phyloP scores from a whole-genome alignment of 1,140 invertebrate genomes.

The Leptestheria dahalacensis region DNA sequence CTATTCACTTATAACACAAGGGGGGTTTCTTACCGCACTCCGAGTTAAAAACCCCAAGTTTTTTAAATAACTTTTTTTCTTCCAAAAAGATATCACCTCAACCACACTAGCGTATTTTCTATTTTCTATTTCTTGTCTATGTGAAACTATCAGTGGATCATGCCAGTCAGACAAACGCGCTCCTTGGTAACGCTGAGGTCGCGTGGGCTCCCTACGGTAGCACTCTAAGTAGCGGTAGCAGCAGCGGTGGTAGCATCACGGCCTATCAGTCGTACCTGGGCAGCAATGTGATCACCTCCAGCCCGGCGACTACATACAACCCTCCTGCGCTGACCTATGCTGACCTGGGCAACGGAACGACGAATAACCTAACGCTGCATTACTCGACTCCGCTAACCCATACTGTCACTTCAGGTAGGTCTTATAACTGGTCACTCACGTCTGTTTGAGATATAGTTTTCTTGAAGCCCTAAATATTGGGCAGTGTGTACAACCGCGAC shows the following conservation, averaged over 20 bases:
- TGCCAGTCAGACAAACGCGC: neutral
- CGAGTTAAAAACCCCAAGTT: too few relatives aligned
- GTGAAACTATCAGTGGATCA: neutral
- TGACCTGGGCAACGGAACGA: neutral
- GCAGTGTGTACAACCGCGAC: neutral
- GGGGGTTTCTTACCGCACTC: neutral
- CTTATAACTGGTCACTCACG: neutral
- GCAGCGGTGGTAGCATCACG: conserved; percentile 1
- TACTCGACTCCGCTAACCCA: neutral
- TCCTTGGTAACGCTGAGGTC: neutral
- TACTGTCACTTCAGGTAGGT: neutral
- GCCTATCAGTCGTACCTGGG: conserved; percentile 7
- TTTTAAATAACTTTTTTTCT: too few relatives aligned
- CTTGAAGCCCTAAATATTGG: too few relatives aligned
- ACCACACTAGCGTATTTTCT: too few relatives aligned
- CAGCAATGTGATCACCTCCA: neutral
- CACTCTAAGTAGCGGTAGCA: conserved; percentile 3
- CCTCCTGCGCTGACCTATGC: conserved; percentile 8
- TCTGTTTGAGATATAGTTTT: too few relatives aligned
- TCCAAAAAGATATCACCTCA: too few relatives aligned
- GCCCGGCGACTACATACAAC: conserved; percentile 4
- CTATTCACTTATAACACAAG: neutral
- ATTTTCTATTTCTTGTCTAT: neutral
- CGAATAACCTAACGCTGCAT: neutral
- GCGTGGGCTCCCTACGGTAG: neutral